Base-by-base conservation (phyloP, 2,888 invertebrate species). In the Caenorhabditis plicata region DNA sequence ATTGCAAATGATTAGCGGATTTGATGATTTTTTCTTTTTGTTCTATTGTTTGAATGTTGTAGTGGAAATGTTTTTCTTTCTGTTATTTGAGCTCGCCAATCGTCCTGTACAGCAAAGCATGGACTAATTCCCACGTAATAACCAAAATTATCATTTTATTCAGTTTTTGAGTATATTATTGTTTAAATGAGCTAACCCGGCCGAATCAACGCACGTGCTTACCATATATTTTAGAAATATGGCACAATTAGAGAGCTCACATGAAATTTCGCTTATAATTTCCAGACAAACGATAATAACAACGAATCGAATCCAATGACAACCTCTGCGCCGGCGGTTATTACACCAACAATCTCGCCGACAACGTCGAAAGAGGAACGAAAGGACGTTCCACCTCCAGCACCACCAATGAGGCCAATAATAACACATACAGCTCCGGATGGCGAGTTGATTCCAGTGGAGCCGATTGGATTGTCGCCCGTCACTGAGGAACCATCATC, bases 401-500 rank as follows among this genome's bases (percentile, higher is more conserved):
- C 74, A 0, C 75, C 75, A n/a, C 66, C 72, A 17, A 57, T 61
- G 63, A 33, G 58, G 22, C 68, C 64, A 15, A 68, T 60, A 23
- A 63, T 69, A 41, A 65, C 65, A 4, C 66, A 67, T 41, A 64
- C 71, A 13, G 42, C 73, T 44, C 57, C 77, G 46, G 65, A 74
- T 47, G 62, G 70, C 35, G 46, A 51, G 52, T 52, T 68, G 48
- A 51, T 64, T 50, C 53, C 44, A 19, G 49, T 50, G 23, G 56
- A 63, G 17, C 45, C 45, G 3, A 50, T 47, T 25, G 77, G 74
- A 39, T 50, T 78, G 31, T 73, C 73, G 15, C 78, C 78, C 11
- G 78, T 78, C 4, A 67, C 70, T 2, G 77, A 77, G 41, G 77
- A 76, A 47, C 71, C 76, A 4, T 66, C 70, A 22, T 74, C 71